These are phyloP conservation scores for Anser brachyrhynchus DNA, from an alignment of 2,113 vertebrate species.

Conservation along the genomic window DNA sequence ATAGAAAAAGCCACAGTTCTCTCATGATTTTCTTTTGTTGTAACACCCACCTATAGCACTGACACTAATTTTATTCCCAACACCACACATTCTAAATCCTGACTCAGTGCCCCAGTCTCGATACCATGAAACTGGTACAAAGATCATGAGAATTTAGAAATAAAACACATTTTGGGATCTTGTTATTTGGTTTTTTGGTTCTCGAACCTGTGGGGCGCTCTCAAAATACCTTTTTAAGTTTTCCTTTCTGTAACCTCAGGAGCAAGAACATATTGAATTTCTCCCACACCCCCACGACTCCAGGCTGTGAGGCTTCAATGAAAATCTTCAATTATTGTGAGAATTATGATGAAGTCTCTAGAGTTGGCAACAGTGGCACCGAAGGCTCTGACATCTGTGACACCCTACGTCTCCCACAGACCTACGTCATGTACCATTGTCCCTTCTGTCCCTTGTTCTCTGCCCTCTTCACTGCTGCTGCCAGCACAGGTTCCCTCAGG, in stretches of 20 bases:
- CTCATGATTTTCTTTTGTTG: background rate
- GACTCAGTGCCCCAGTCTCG: background rate
- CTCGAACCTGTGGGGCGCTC: background rate
- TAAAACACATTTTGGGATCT: background rate
- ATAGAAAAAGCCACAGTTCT: background rate
- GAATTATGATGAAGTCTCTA: background rate
- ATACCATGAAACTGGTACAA: background rate
- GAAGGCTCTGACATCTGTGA: background rate
- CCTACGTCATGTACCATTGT: background rate
- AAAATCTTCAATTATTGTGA: background rate
- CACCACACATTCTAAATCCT: background rate
- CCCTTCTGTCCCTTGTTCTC: background rate
- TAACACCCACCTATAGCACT: background rate
- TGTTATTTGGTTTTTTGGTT: background rate
- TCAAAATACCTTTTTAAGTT: background rate
- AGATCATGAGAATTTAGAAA: background rate
- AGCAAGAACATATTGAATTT: background rate
- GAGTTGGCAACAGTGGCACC: background rate
- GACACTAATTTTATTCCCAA: background rate
- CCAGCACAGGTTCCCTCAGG: background rate
- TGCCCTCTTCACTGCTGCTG: background rate
- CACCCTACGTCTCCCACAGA: rapidly evolving
- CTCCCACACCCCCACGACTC: background rate
- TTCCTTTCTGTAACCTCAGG: background rate
- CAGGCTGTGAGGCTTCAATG: background rate